Evolutionary conservation across 2,113 vertebrate genomes (phyloP), one percentile per base, ranked within the genome.

Genomic region (Furnarius figulus): DNA sequence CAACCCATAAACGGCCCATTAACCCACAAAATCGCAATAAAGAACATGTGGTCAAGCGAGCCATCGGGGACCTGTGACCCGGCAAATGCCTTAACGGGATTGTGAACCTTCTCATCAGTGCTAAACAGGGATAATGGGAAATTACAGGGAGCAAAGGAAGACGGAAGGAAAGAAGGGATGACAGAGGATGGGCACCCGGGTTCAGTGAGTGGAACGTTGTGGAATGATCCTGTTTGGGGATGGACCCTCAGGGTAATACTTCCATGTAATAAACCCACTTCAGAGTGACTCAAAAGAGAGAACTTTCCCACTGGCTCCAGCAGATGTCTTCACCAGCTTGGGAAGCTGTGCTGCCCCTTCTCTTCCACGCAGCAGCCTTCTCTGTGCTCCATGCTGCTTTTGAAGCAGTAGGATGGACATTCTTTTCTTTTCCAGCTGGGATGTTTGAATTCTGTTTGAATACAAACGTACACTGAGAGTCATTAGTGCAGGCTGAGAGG

Each of bases 1-100:
- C 96, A 96, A 44, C 76, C 89, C 92, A 66, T 74, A 76, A 98
- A 97, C 47, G 82, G 95, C 93, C 95, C 95, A 97, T 97, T 98
- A 97, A 97, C 96, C 86, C 93, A 78, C 85, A 77, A 79, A 96
- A 89, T 82, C 0, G 68, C 89, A 79, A 44, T 96, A 73, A 94
- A 80, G 92, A 87, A 5, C 91, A 72, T 56, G 86, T 79, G 93
- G 88, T 53, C 55, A 73, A 73, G 82, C 15, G 4, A 85, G 55
- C 44, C 49, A 56, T 35, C 23, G 28, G 65, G 95, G 84, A 95
- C 94, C 93, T 93, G 95, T 97, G 97, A 97, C 96, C 94, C 83
- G 58, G 82, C 90, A 92, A 96, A 89, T 21, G 67, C 83, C 78
- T 73, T 95, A 92, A 97, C 93, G 88, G 89, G 66, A 76, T 76